Base-by-base conservation (phyloP, 2,888 invertebrate genomes). In the Zygothrica quintamaculata region DNA sequence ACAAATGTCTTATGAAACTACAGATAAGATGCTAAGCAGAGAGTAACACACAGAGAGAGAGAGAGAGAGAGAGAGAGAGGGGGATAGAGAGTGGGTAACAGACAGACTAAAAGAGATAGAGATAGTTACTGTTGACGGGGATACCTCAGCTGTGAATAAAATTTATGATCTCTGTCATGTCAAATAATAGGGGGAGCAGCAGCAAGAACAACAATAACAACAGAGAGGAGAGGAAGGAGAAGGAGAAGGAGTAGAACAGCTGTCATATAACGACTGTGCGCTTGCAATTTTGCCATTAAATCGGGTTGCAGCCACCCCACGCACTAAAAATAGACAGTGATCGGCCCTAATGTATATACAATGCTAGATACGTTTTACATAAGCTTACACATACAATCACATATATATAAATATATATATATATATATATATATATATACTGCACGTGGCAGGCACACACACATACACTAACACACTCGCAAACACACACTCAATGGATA, bases 1-100 rank as follows among this genome's bases (percentile, higher is more conserved):
- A 74, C 81, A 84, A 81, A 84, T 81, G 78, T 66, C 75, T 65
- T 65, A 75, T 34, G 59, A 64, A 61, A 50, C 51, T 9, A 16
- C 25, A 53, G 25, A 29, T 22, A 22, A 22, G 18, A 22, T 22
- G 18, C 7, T 42, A 40, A 47, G 16, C 9, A n/a, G 12, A 6
- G 40, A 18, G 47, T 4, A 13, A 9, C 33, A 31, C 16, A 33
- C 5, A 15, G 46, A 16, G 18, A 31, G 31, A 13, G n/a, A 31
- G 15, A 16, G 12, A 29, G 29, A 26, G 4, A 6, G 26, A 26
- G 4, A 26, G 26, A 26, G 26, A 26, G 8, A 26, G 26, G 25
- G 4, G 8, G 18, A 40, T 9, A 9, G 22, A 26, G 8, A 26
- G 8, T 6, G 26, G 26, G 26, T 26, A 26, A 26, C 5, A 26